Conservation (phyloP, 2,797 vertebrate genomes). For the Pantherophis vulpinus region DNA sequence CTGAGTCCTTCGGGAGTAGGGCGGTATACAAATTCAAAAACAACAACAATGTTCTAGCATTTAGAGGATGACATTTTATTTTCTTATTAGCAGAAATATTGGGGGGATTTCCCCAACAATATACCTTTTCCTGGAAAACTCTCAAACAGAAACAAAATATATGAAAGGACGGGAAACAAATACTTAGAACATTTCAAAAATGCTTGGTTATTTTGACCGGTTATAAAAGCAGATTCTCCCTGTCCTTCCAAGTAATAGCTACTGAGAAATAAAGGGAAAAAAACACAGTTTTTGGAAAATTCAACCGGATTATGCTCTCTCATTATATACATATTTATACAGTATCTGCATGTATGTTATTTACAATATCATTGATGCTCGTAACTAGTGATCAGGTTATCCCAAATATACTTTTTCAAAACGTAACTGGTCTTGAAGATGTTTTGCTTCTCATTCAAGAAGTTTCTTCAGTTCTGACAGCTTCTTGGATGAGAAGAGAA, state of each 20-base stretch:
- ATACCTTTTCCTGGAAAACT: not conserved
- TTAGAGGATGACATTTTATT: not conserved
- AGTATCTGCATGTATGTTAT: not conserved
- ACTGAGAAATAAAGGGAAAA: not conserved
- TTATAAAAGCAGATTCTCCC: not conserved
- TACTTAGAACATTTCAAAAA: not conserved
- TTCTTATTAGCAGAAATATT: not conserved
- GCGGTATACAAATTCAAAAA: too few relatives aligned
- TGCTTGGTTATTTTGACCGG: not conserved
- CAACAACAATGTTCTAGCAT: not conserved
- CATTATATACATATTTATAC: not conserved
- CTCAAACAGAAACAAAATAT: not conserved
- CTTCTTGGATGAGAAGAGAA: not conserved
- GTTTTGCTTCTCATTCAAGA: not conserved
- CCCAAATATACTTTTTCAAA: not conserved
- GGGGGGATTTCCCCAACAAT: not conserved
- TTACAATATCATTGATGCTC: not conserved
- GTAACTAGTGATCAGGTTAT: not conserved
- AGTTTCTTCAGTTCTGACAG: not conserved
- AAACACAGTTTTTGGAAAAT: not conserved
- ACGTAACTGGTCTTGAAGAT: not conserved
- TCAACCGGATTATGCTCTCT: not conserved
- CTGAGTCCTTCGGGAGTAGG: too few relatives aligned
- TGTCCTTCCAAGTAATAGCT: not conserved
- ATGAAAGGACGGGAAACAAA: not conserved